Conservation (phyloP, 2,113 vertebrate species). For the Prietella phreatophila region DNA sequence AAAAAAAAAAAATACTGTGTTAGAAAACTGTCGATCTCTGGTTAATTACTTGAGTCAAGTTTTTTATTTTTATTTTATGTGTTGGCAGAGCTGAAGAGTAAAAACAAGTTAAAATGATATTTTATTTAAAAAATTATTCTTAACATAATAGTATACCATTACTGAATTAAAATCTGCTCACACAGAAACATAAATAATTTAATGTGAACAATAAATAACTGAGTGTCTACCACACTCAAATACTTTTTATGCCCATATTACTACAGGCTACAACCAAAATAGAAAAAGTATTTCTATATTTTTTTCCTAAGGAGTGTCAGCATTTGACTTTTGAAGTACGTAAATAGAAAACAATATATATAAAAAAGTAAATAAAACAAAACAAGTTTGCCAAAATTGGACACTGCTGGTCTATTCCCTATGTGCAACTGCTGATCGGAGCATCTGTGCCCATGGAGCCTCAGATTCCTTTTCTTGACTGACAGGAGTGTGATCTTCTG, state of each 20-base stretch:
- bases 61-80: not conserved
- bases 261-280: not conserved
- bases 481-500: not conserved
- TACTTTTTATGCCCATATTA: not conserved
- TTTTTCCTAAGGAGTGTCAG: constrained; percentile 9
- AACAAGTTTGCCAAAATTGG: not conserved
- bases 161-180: not conserved
- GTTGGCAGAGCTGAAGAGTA: not conserved
- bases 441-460: not conserved
- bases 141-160: not conserved
- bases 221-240: not conserved
- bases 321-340: not conserved
- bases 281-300: not conserved
- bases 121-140: not conserved
- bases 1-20: not conserved
- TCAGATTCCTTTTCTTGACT: not conserved
- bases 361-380: not conserved
- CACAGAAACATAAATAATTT: not conserved
- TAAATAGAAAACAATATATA: constrained; percentile 8
- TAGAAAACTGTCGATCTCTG: not conserved
- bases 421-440: not conserved
- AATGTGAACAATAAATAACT: not conserved
- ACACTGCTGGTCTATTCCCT: not conserved
- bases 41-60: not conserved
- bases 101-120: not conserved